Base-by-base conservation (phyloP, 1,140 invertebrate genomes). In the Cherax destructor region DNA sequence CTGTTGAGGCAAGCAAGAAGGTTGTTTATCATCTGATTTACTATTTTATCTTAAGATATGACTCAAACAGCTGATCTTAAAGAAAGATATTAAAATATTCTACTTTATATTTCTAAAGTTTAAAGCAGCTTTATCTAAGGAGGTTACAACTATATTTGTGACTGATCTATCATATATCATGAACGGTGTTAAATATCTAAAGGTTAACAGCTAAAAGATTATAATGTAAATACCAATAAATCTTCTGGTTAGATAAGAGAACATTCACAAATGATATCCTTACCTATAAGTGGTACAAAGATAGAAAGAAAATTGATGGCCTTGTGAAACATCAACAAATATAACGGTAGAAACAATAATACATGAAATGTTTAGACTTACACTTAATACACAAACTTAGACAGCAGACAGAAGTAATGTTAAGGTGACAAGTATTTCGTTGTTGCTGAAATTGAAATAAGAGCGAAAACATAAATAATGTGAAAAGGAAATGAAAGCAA, bases 21-120 rank as follows among this genome's bases (percentile, higher is more conserved):
- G 69, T 74, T 5, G 21, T 87, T 87, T 59, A 87, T 87, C 74
- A 87, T 87, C 56, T 77, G 49, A n/a, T 86, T 56, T 74, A 74
- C 59, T 11, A 21, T 47, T 18, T 74, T 85, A 41, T 69, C 11
- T 74, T 74, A 74, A 30, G 9, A 16, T 69, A 69, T 74, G 69
- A 74, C 69, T 74, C n/a, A 74, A 74, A 74, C 21, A 21, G 65
- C 9, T 74, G 69, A 74, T 24, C 24, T 74, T 74, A 74, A n/a
- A 21, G 69, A 30, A 74, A 74, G 69, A 74, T 74, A 74, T 74
- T 85, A 61, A 69, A 47, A 16, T 72, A 69, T 18, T 74, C 83
- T 21, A 30, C 11, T 6, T 72, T 52, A 81, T 4, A 13, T 21
- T 18, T 83, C 69, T 74, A 74, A 74, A 49, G 21, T 47, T 79